These are phyloP conservation scores for Miniopterus natalensis DNA, from an alignment of 2,113 vertebrate genomes.

Conservation along the genomic window DNA sequence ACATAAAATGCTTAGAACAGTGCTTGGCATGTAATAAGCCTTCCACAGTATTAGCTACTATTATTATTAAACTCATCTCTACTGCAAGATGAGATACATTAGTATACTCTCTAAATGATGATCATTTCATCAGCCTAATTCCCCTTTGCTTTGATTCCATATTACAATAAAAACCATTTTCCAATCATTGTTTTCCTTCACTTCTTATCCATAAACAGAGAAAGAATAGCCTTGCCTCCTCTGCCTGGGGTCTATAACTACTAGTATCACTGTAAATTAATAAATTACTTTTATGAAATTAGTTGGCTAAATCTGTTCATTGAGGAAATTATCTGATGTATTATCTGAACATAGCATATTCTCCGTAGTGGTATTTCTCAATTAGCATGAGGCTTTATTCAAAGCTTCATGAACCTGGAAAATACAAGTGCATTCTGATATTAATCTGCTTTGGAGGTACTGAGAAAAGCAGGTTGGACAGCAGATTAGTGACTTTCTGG, in stretches of 20 bases:
- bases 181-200: neutral
- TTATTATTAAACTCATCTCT: neutral
- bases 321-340: neutral
- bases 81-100: neutral
- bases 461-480: neutral
- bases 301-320: neutral
- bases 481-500: neutral
- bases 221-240: neutral
- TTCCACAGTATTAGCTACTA: neutral
- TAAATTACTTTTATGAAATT: neutral
- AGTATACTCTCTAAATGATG: neutral
- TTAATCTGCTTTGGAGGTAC: neutral
- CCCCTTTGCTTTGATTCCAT: neutral
- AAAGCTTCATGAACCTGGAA: slow-evolving; percentile 12
- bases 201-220: neutral
- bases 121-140: neutral
- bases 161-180: slow-evolving; percentile 14
- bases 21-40: neutral
- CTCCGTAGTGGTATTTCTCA: neutral
- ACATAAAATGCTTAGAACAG: neutral
- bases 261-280: slow-evolving; percentile 38
- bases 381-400: neutral
- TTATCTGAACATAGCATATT: neutral
- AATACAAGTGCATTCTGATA: neutral
- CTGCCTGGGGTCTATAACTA: neutral